A percentile compares a stretch with the other conserved stretches of the same genome.
These are phyloP conservation scores for Acanthosepion lycidas DNA, from an alignment of 2,888 invertebrate species.

Conservation along the genomic window DNA sequence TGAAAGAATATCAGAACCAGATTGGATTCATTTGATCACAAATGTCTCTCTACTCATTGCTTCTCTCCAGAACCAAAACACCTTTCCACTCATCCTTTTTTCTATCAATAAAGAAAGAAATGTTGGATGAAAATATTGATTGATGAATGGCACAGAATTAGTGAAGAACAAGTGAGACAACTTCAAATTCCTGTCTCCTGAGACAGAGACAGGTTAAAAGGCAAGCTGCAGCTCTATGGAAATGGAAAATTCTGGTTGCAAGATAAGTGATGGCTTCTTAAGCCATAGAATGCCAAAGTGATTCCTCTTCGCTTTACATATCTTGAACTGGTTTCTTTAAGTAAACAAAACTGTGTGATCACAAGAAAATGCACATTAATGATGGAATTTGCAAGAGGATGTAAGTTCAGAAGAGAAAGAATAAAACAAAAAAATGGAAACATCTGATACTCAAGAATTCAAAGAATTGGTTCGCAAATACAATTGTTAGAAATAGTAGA, in stretches of 20 bases:
- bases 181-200: background rate
- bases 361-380: too few relatives aligned
- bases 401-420: too few relatives aligned
- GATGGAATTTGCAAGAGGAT: too few relatives aligned
- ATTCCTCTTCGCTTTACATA: background rate
- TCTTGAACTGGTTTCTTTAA: background rate
- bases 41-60: background rate
- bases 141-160: background rate
- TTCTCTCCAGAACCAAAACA: background rate
- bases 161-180: background rate
- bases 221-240: background rate
- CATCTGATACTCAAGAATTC: too few relatives aligned
- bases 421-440: too few relatives aligned
- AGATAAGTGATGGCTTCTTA: background rate
- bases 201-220: slow-evolving; percentile 5
- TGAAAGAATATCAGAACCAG: background rate
- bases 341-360: background rate
- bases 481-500: too few relatives aligned
- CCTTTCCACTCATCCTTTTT: background rate
- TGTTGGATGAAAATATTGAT: background rate
- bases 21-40: background rate
- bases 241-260: background rate
- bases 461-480: too few relatives aligned
- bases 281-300: background rate
- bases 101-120: background rate